Base-by-base conservation (phyloP, 2,888 invertebrate species). In the Phragmatobia fuliginosa region DNA sequence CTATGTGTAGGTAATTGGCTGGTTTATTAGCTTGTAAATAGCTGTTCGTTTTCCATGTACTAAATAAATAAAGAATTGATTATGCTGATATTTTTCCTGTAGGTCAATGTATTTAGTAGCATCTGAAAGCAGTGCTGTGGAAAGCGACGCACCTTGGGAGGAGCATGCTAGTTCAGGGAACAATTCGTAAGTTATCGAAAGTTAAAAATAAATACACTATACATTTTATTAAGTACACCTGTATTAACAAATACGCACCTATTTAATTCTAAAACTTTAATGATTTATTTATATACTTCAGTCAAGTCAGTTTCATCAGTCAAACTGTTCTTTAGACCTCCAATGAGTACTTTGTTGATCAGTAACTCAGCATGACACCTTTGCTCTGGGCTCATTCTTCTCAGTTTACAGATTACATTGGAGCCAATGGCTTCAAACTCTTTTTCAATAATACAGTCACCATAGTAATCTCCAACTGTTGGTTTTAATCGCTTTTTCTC, bases 91-190 rank as follows among this genome's bases (percentile, higher is more conserved):
- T 59, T 11, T 59, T 32, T 16, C 38, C 18, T 75, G 7, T 77
- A 94, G 94, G 75, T 95, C 94, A 5, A 94, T 95, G 94, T 95
- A 95, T 65, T 82, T 95, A 69, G 94, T 94, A 65, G 94, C 94
- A 2, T 94, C 94, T 2, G 94, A 95, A 72, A 95, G 94, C 80
- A 95, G 94, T 72, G 94, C 95, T 0, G 87, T 94, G n/a, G 95
- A 94, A 74, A 94, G 94, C 69, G 95, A 95, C 62, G 93, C 85
- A 0, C 91, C 92, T 0, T 85, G 89, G 81, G 94, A 95, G 18
- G 94, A 94, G 11, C 88, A 83, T 21, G 86, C 85, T 0, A 91
- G 91, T 74, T 92, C 94, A 4, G 91, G 89, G 11, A 91, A 92
- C 70, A 94, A 86, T 76, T 94, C 94, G 94, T 94, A 79, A 92